A percentile compares a stretch with the other conserved stretches of the same genome.
These are phyloP conservation scores for Leptopilina clavipes DNA, from an alignment of 1,140 invertebrate genomes.

Conservation along the genomic window DNA sequence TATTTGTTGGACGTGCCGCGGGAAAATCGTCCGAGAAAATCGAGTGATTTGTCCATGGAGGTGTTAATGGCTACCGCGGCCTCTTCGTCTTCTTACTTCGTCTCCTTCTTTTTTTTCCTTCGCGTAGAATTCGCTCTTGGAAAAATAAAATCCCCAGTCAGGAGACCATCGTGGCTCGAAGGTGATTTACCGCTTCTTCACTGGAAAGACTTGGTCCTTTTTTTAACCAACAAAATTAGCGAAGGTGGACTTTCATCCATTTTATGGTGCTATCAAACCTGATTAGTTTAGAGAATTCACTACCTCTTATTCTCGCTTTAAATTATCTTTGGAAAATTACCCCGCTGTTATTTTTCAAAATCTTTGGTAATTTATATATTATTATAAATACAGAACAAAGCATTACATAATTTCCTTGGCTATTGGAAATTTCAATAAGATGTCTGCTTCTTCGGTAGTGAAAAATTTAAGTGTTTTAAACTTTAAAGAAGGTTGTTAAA, in stretches of 20 bases:
- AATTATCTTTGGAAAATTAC: background rate
- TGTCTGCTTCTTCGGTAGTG: slow-evolving; percentile 48
- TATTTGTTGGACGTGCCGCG: slow-evolving; percentile 74
- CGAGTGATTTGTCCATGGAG: slow-evolving; percentile 75
- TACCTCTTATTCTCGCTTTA: slow-evolving; percentile 1
- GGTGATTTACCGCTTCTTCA: slow-evolving; percentile 24
- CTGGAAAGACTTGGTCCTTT: background rate
- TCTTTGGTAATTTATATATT: too few species aligned
- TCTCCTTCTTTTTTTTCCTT: slow-evolving; percentile 33
- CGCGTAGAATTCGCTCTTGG: slow-evolving; percentile 18
- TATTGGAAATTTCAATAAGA: slow-evolving; percentile 54
- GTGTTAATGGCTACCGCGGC: slow-evolving; percentile 68
- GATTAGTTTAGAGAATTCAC: slow-evolving; percentile 28
- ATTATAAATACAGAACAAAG: too few species aligned
- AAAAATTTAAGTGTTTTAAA: slow-evolving; percentile 38
- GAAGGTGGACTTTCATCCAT: slow-evolving; percentile 2
- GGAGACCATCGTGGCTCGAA: slow-evolving; percentile 30
- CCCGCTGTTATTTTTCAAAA: background rate
- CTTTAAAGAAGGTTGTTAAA: slow-evolving; percentile 49
- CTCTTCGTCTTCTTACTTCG: slow-evolving; percentile 41
- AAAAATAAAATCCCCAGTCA: slow-evolving; percentile 36
- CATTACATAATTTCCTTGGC: too few species aligned
- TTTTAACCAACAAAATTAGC: slow-evolving; percentile 13
- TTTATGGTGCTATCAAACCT: slow-evolving; percentile 27
- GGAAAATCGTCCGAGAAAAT: slow-evolving; percentile 74